Evolutionary conservation across 2,888 invertebrate genomes (phyloP).

Genomic region (Pteria penguin): DNA sequence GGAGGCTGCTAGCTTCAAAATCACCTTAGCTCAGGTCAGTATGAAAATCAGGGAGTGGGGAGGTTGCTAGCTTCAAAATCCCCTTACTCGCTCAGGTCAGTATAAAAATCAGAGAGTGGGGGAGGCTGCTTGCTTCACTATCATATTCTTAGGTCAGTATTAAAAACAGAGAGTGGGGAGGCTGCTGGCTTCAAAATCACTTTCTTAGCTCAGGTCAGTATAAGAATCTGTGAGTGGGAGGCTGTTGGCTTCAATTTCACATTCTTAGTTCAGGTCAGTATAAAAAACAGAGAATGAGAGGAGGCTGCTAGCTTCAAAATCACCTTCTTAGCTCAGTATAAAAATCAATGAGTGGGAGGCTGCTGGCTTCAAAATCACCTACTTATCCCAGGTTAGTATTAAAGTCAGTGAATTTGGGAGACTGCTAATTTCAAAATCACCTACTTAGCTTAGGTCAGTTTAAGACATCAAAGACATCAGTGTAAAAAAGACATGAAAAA

Average conservation of each 20-base stretch:
- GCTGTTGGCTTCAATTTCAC: too few relatives aligned
- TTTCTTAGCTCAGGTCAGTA: slow-evolving; percentile 76
- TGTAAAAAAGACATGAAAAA: background rate
- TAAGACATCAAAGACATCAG: background rate
- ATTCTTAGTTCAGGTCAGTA: too few relatives aligned
- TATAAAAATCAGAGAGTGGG: slow-evolving; percentile 75
- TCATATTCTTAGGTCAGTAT: slow-evolving; percentile 76
- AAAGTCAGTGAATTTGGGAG: too few relatives aligned
- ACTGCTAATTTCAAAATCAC: too few relatives aligned
- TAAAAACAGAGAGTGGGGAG: too few relatives aligned
- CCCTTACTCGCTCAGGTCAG: slow-evolving; percentile 76
- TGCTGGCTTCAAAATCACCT: slow-evolving; percentile 76
- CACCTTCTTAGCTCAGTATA: too few relatives aligned
- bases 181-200: slow-evolving; percentile 78
- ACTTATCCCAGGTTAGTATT: slow-evolving; percentile 76
- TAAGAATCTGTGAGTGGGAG: too few relatives aligned
- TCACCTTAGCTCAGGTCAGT: slow-evolving; percentile 75
- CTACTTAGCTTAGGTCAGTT: too few relatives aligned
- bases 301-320: too few relatives aligned
- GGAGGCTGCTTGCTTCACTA: slow-evolving; percentile 77
- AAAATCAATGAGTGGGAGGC: too few relatives aligned
- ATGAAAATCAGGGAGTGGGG: slow-evolving; percentile 77
- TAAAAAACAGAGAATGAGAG: too few relatives aligned
- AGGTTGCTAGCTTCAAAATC: slow-evolving; percentile 78
- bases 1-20: slow-evolving; percentile 77